Evolutionary conservation across 2,797 vertebrate genomes (phyloP), one percentile per base, ranked within the genome.

Genomic region (Geotrypetes seraphini): DNA sequence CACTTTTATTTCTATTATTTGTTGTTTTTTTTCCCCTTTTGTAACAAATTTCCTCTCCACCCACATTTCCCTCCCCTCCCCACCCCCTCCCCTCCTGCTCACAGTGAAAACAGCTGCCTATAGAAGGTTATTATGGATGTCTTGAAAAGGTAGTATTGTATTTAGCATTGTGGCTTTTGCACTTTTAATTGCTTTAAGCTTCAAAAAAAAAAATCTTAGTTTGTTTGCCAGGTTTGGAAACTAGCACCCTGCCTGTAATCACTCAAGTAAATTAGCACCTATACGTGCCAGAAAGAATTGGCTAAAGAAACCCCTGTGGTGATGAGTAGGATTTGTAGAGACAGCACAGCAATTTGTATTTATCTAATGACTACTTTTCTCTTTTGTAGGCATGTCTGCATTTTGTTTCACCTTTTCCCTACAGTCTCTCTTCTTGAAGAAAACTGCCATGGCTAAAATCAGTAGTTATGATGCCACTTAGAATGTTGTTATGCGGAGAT

Each of bases 81-180:
- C 12, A 25, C 12, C 23, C n/a, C n/a, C n/a, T n/a, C n/a, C 23
- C 23, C 12, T 25, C 12, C 23, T 25, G 23, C 8, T 12, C 25
- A 25, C 16, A 37, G 52, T 54, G n/a, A 47, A 29, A 49, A 33
- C 43, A 39, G 21, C 26, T 51, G 52, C 16, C 25, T n/a, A n/a
- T n/a, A n/a, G n/a, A n/a, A n/a, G n/a, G n/a, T n/a, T n/a, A n/a
- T n/a, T n/a, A n/a, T n/a, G n/a, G n/a, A n/a, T n/a, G n/a, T n/a
- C n/a, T n/a, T n/a, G n/a, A n/a, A n/a, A 15, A 36, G 35, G 24
- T 22, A 19, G 13, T 4, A 9, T 26, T 49, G 11, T 23, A n/a
- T 16, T 53, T 49, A 30, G 16, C 4, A 5, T 27, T 53, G 23
- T 1, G 23, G n/a, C 28, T 36, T 38, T 31, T 16, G 7, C 0